Conservation (phyloP, 53 echinoderm and acorn worm genomes). For the Echinarachnius parma region DNA sequence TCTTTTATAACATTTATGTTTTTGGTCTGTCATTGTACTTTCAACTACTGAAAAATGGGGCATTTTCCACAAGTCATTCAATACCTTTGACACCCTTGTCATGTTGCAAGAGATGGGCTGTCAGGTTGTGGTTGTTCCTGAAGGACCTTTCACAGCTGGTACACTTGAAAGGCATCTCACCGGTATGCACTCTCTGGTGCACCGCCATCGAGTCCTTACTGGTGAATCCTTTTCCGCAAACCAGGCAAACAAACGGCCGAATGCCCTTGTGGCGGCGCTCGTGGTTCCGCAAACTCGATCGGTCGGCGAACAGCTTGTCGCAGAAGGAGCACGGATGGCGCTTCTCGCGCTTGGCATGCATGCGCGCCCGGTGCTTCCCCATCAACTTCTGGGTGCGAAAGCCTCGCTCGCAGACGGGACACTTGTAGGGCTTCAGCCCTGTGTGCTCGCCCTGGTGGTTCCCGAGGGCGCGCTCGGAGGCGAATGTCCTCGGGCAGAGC, state of each 20-base stretch:
- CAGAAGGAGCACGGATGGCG: slow-evolving; percentile 17
- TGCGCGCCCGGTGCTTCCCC: slow-evolving; percentile 28
- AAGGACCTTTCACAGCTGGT: slow-evolving; percentile 17
- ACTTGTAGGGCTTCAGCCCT: slow-evolving; percentile 34
- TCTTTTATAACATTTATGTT: too few relatives aligned
- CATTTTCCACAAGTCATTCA: too few relatives aligned
- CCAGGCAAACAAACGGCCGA: slow-evolving; percentile 26
- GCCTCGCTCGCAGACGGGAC: slow-evolving; percentile 15
- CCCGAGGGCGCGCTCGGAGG: slow-evolving; percentile 7
- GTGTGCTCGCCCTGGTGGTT: slow-evolving; percentile 45
- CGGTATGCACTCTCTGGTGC: slow-evolving; percentile 32
- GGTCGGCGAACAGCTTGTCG: slow-evolving; percentile 41
- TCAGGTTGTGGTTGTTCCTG: slow-evolving; percentile 35
- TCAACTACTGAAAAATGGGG: too few relatives aligned
- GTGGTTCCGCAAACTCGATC: slow-evolving; percentile 34
- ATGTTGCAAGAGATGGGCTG: slow-evolving; percentile 32
- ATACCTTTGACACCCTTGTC: too few relatives aligned
- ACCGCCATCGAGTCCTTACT: slow-evolving; percentile 32
- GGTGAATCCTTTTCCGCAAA: slow-evolving; percentile 26
- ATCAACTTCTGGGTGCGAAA: slow-evolving; percentile 41
- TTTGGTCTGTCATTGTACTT: too few relatives aligned
- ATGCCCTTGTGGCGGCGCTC: slow-evolving; percentile 41
- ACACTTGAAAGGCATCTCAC: slow-evolving; percentile 38
- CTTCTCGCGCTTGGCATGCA: slow-evolving; percentile 41
- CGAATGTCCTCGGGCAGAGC: slow-evolving; percentile 23